Conservation (phyloP, 2,888 invertebrate species). For the Cheilosia impressa region DNA sequence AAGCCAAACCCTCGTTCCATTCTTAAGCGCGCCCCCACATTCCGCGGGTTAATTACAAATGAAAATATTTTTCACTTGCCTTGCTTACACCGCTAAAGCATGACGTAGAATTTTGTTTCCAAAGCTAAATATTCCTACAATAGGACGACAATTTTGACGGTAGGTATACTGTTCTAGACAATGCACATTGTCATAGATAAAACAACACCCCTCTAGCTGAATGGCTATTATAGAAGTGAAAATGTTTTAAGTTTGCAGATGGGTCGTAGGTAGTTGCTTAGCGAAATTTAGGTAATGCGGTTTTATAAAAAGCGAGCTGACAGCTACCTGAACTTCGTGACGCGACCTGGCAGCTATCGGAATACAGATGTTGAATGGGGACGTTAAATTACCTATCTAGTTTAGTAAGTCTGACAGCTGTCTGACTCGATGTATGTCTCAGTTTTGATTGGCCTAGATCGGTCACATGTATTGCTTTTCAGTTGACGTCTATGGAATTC, state of each 20-base stretch:
- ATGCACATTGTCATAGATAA: slow-evolving; percentile 36
- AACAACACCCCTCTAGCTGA: slow-evolving; percentile 28
- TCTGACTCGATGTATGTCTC: no score
- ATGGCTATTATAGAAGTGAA: slow-evolving; percentile 41
- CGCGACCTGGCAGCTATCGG: no score
- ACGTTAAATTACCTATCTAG: no score
- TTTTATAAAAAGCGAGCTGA: not conserved
- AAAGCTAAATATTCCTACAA: slow-evolving; percentile 37
- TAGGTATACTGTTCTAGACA: slow-evolving; percentile 10
- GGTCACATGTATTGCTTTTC: no score
- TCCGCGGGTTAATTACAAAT: slow-evolving; percentile 59
- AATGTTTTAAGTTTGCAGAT: not conserved
- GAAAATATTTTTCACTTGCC: slow-evolving; percentile 57
- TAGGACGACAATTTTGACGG: slow-evolving; percentile 9
- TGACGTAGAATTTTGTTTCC: slow-evolving; percentile 58
- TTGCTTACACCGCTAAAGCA: slow-evolving; percentile 37
- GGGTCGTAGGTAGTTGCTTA: not conserved
- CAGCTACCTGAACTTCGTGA: no score
- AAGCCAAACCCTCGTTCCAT: slow-evolving; percentile 1
- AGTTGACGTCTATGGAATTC: no score
- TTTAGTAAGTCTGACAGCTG: no score
- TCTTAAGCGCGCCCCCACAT: slow-evolving; percentile 2
- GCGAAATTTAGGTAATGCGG: not conserved
- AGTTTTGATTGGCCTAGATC: no score
- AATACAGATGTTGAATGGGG: no score